Evolutionary conservation across 2,113 vertebrate species (phyloP).

Genomic region (Platysternon megacephalum): DNA sequence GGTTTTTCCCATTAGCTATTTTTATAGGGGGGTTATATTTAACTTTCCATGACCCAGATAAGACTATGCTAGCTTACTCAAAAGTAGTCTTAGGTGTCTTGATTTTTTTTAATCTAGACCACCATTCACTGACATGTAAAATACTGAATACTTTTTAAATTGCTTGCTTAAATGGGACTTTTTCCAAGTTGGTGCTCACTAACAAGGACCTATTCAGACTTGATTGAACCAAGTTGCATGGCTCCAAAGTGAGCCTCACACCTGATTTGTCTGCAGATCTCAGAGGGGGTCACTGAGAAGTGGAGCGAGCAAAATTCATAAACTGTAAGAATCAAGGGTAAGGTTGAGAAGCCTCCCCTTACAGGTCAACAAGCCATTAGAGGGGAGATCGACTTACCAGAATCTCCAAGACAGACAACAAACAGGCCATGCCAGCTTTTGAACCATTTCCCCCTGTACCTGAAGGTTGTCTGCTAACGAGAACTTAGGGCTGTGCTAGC

Average conservation of each 20-base stretch:
- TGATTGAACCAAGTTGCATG: not conserved
- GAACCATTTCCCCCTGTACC: not conserved
- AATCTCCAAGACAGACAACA: not conserved
- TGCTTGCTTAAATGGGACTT: not conserved
- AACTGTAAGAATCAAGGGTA: not conserved
- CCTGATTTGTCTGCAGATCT: not conserved
- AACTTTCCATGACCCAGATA: not conserved
- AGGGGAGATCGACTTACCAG: not conserved
- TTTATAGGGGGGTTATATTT: not conserved
- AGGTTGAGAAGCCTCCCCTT: not conserved
- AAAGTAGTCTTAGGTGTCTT: not conserved
- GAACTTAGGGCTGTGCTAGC: not conserved
- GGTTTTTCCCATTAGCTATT: not conserved
- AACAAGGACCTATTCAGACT: not conserved
- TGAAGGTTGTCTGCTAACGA: rapidly evolving
- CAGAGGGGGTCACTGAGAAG: not conserved
- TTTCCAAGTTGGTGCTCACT: not conserved
- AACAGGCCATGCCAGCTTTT: not conserved
- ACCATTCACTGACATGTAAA: not conserved
- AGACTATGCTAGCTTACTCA: not conserved
- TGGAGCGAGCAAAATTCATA: not conserved
- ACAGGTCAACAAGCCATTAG: not conserved
- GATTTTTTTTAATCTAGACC: not conserved
- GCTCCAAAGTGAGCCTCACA: not conserved
- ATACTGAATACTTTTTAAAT: not conserved